Conservation (phyloP, 2,888 invertebrate species). For the Drepana falcataria region DNA sequence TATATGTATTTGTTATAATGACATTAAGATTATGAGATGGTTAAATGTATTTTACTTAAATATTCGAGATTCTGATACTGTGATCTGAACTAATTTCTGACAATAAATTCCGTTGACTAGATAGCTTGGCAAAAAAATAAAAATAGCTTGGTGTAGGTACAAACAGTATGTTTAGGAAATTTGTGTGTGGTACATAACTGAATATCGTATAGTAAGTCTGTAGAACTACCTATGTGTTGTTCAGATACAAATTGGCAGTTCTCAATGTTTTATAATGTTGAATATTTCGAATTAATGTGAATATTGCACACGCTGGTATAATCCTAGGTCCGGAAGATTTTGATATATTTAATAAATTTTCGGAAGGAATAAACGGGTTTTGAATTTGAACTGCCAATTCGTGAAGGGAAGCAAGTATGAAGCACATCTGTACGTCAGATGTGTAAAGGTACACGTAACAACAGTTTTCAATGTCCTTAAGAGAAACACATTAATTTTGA, state of each 20-base stretch:
- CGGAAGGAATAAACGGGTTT: conserved; percentile 3
- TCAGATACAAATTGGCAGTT: conserved; percentile 68
- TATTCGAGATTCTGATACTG: no score
- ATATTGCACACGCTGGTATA: no score
- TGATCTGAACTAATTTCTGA: no score
- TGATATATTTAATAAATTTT: conserved; percentile 20
- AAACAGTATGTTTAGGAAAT: background rate
- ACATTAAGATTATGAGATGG: no score
- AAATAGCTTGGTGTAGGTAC: conserved; percentile 1
- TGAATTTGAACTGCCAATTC: conserved; percentile 63
- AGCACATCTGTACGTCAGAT: conserved; percentile 76
- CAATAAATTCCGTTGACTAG: background rate
- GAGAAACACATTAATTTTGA: conserved; percentile 73
- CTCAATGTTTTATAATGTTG: conserved; percentile 20
- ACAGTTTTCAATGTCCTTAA: conserved; percentile 68
- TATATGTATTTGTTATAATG: no score
- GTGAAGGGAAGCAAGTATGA: conserved; percentile 62
- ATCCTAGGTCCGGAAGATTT: background rate
- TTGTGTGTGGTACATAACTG: conserved; percentile 3
- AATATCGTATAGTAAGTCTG: conserved; percentile 44
- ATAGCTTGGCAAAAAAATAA: background rate
- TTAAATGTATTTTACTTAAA: no score
- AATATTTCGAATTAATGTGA: no score
- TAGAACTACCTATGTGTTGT: conserved; percentile 49
- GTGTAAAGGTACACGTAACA: conserved; percentile 73